Evolutionary conservation across 2,888 invertebrate species (phyloP).

Genomic region (Monoplex corrugatus): DNA sequence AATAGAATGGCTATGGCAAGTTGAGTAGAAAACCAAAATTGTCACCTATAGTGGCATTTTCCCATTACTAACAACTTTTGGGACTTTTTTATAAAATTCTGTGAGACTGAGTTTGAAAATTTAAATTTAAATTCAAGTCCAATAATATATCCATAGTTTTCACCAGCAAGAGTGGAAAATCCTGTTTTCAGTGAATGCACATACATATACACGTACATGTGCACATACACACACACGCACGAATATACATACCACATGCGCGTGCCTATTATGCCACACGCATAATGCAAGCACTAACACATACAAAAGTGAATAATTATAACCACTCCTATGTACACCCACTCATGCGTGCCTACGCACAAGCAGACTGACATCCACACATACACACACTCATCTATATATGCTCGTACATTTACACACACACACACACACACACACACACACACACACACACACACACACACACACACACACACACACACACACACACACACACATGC

Average conservation of each 20-base stretch:
- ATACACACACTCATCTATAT: neutral
- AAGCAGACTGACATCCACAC: neutral
- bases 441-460: neutral
- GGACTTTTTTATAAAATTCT: neutral
- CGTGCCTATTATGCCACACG: neutral
- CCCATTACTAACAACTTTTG: neutral
- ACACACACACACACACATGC: constrained; percentile 22
- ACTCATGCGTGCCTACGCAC: neutral
- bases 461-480: neutral
- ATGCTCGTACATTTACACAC: neutral
- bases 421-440: neutral
- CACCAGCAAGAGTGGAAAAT: too few species aligned
- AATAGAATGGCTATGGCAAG: neutral
- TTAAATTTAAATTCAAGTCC: neutral
- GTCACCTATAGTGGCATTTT: neutral
- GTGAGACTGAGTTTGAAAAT: neutral
- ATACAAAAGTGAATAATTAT: neutral
- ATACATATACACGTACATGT: neutral
- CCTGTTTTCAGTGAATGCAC: neutral
- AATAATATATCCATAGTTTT: neutral
- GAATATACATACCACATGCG: neutral
- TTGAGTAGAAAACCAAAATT: neutral
- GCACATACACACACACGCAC: constrained; percentile 1
- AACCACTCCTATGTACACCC: neutral
- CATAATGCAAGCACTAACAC: neutral